Evolutionary conservation across 2,888 invertebrate species (phyloP), one percentile per base, ranked within the genome.

Genomic region (Blomia tropicalis): DNA sequence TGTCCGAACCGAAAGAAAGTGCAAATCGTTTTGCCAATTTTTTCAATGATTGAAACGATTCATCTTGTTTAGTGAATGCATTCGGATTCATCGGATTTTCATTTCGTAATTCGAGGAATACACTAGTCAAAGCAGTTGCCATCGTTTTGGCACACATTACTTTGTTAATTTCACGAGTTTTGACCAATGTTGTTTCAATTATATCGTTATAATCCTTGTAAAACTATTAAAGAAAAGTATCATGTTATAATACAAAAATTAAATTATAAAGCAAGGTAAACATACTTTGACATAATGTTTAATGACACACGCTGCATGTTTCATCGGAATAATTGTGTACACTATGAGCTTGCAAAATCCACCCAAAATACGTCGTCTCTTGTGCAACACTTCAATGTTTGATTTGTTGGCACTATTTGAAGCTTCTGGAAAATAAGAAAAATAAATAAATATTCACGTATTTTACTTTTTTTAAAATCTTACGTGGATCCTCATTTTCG

Each of bases 291-390:
- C 90, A 75, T 98, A 98, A 74, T 95, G 89, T 74, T 92, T 91
- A 76, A 98, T 93, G 63, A 98, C 85, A 73, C 90, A 88, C 0
- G 92, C 87, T 17, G 91, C 92, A 69, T 87, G 81, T 72, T 85
- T 83, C 1, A 93, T 87, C 30, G 89, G 90, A 74, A 96, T 82
- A 69, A 95, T 87, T 74, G 95, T 96, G 78, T 96, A 96, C 60
- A 96, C 91, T 70, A 96, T 86, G 58, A 99, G 79, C 77, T 98
- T 99, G 77, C 93, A 95, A 76, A 89, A 98, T 23, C 90, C 88
- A 1, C 96, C 93, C 66, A 99, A 78, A 74, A 93, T 90, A 75
- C 92, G 95, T 68, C 96, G 80, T 64, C 92, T 81, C 75, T 93
- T 95, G 77, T 96, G 95, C 47, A 96, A 77, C 72, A 92, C 91